Evolutionary conservation across 2,888 invertebrate species (phyloP), one percentile per base, ranked within the genome.

Genomic region (Coelinius sp.): DNA sequence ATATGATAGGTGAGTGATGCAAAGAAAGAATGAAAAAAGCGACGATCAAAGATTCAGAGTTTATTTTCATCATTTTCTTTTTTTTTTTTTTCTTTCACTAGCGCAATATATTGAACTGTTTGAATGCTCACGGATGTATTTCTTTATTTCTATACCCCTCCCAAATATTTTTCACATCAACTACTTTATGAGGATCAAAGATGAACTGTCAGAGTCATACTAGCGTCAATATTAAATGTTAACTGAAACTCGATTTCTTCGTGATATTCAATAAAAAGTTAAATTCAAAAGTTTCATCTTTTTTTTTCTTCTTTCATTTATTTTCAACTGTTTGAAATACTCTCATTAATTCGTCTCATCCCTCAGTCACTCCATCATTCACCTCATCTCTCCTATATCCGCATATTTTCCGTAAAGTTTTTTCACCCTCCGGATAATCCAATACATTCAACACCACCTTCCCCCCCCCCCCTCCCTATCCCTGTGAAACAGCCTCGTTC

Each of bases 371-470:
- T 27, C 65, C 17, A 65, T 20, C 25, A 27, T 12, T 65, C 65
- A 46, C 20, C 65, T 41, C 27, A 17, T 49, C 20, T 20, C 46
- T n/a, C n/a, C 44, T 20, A 14, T 10, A 31, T 59, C 59, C 44
- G n/a, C n/a, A 65, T 65, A 65, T 65, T 65, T 65, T 27, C 65
- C 31, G 27, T 31, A 65, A 65, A 65, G 49, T 65, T 65, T 65
- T 46, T 59, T 68, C 41, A 41, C 31, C 68, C 41, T 27, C 59
- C 25, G 59, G 59, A 59, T 59, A 35, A 35, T 59, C 31, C 35
- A 20, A 49, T 49, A 49, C 20, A 49, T 8, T 17, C 46, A 49
- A 49, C 59, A 31, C 20, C 59, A 59, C 31, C 14, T 10, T 8
- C 59, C 35, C 35, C 35, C 17, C 14, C 56, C 6, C 17, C 6